Conservation (phyloP, 2,113 vertebrate species). For the Osmerus eperlanus region DNA sequence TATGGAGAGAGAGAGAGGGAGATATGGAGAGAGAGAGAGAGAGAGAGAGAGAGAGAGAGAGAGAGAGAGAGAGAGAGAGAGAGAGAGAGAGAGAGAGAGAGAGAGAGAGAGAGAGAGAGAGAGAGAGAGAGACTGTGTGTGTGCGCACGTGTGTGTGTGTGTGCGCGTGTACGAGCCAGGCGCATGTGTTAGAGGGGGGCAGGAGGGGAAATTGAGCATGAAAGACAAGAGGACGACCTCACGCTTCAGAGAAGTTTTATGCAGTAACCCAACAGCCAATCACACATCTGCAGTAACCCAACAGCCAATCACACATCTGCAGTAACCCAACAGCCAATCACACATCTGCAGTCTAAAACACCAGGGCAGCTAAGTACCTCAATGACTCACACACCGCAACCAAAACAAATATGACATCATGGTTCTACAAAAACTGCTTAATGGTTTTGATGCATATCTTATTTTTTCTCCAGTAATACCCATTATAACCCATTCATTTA, state of each 20-base stretch:
- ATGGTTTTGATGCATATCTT: too few relatives aligned
- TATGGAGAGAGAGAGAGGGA: not conserved
- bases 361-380: conserved; percentile 20
- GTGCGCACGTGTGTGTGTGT: not conserved
- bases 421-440: too few relatives aligned
- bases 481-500: too few relatives aligned
- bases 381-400: conserved; percentile 18
- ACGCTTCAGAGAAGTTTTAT: conserved; percentile 2
- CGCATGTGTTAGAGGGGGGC: not conserved
- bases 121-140: not conserved
- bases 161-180: conserved; percentile 3
- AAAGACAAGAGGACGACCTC: conserved; percentile 55
- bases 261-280: conserved; percentile 14
- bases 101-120: not conserved
- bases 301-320: too few relatives aligned
- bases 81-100: not conserved
- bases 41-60: not conserved
- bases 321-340: not conserved
- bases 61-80: not conserved
- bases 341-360: not conserved
- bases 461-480: too few relatives aligned
- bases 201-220: conserved; percentile 38
- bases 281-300: not conserved
- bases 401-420: too few relatives aligned
- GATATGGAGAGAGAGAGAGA: not conserved